Conservation (phyloP, 2,888 invertebrate genomes). For the Dione vanillae region DNA sequence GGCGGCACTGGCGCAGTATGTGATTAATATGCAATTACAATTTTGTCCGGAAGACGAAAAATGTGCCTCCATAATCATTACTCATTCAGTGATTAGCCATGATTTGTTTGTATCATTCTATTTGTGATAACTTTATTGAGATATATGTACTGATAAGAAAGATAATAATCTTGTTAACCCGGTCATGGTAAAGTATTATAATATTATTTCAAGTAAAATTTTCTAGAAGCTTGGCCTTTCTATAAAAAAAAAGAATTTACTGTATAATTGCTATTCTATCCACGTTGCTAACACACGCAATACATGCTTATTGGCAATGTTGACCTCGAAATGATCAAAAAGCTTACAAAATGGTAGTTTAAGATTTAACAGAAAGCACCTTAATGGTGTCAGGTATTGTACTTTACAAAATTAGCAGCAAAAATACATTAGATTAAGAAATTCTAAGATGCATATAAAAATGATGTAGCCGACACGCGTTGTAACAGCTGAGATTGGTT, state of each 20-base stretch:
- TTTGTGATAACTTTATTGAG: constrained; percentile 19
- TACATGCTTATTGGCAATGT: not conserved
- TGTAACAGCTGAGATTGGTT: constrained; percentile 54
- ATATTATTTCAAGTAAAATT: not conserved
- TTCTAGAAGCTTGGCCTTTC: not conserved
- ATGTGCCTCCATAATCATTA: not conserved
- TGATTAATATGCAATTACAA: not conserved
- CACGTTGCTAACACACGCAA: not conserved
- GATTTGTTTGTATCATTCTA: not conserved
- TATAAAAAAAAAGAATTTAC: not conserved
- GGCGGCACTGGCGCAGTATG: not conserved
- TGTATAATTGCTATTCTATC: not conserved
- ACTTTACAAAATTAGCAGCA: too few relatives aligned
- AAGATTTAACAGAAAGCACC: too few relatives aligned
- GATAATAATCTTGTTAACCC: constrained; percentile 8
- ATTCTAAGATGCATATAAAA: constrained; percentile 24
- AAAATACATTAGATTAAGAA: not conserved
- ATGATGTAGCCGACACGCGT: constrained; percentile 16
- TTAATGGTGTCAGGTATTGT: too few relatives aligned
- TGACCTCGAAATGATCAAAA: not conserved
- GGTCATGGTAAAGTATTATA: constrained; percentile 2
- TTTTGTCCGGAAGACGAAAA: not conserved
- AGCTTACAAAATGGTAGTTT: not conserved
- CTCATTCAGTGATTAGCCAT: constrained; percentile 4
- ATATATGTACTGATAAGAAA: constrained; percentile 22